phyloP scores from a whole-genome alignment of 2,888 invertebrate species.

The Unio delphinus region DNA sequence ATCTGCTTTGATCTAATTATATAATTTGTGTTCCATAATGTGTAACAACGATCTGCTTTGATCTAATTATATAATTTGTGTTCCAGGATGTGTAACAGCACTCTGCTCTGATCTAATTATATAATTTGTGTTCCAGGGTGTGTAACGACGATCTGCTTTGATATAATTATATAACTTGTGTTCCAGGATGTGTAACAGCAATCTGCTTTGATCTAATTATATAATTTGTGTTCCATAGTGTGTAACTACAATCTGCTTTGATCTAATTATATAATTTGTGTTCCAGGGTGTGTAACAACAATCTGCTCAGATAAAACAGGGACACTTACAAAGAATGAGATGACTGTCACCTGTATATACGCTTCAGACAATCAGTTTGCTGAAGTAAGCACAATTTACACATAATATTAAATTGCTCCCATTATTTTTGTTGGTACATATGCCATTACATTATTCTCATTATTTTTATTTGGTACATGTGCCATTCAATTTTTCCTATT shows the following conservation, averaged over 20 bases:
- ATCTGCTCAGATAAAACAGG: conserved; percentile 99
- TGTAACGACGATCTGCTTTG: conserved; percentile 91
- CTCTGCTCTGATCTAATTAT: conserved; percentile 88
- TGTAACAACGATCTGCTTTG: conserved; percentile 91
- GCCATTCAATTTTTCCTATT: too few relatives aligned
- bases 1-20: conserved; percentile 87
- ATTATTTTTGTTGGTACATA: too few relatives aligned
- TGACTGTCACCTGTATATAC: conserved; percentile 96
- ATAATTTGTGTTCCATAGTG: conserved; percentile 78
- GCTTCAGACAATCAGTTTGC: conserved; percentile 86
- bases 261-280: conserved; percentile 69
- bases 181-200: conserved; percentile 83
- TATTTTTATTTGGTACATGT: too few relatives aligned
- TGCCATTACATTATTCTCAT: too few relatives aligned
- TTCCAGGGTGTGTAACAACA: conserved; percentile 83
- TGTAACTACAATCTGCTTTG: conserved; percentile 91
- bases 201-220: conserved; percentile 87
- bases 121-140: conserved; percentile 78
- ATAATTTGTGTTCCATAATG: conserved; percentile 78
- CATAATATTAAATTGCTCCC: too few relatives aligned
- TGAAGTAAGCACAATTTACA: conserved; percentile 75
- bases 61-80: conserved; percentile 69
- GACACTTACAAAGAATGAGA: conserved; percentile 98
- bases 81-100: conserved; percentile 83
- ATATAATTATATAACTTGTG: conserved; percentile 69